Percentiles rank a stretch among this genome's conserved stretches.
Conservation (phyloP, 1,140 invertebrate species). For the Phthorimaea operculella region DNA sequence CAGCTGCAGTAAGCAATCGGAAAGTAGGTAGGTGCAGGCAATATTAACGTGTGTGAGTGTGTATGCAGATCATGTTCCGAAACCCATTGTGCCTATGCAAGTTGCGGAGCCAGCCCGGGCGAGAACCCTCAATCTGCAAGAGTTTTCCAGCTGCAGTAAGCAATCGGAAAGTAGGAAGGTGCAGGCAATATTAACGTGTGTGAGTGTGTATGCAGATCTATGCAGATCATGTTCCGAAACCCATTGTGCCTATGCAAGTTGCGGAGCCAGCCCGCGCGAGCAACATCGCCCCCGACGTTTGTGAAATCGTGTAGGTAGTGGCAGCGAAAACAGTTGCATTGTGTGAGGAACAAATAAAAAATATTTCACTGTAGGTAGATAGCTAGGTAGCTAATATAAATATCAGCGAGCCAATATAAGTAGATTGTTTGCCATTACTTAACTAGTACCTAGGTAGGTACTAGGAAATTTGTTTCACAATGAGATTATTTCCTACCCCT, state of each 20-base stretch:
- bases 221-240: constrained; percentile 50
- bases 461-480: too few species aligned
- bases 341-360: neutral
- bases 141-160: too few species aligned
- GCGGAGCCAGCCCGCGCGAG: constrained; percentile 44
- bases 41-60: constrained; percentile 30
- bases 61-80: constrained; percentile 45
- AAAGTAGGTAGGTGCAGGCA: neutral
- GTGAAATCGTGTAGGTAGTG: constrained; percentile 34
- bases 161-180: too few species aligned
- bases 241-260: constrained; percentile 42
- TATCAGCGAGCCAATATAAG: too few species aligned
- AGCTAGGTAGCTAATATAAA: too few species aligned
- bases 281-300: constrained; percentile 53
- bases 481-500: too few species aligned
- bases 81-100: constrained; percentile 48
- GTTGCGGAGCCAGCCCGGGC: constrained; percentile 35
- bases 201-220: constrained; percentile 34
- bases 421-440: too few species aligned
- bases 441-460: too few species aligned
- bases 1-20: too few species aligned
- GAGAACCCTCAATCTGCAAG: too few species aligned
- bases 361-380: too few species aligned
- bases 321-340: constrained; percentile 22
- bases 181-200: constrained; percentile 20